Percentiles rank a stretch among this genome's conserved stretches.
Evolutionary conservation across 2,113 vertebrate genomes (phyloP).

Genomic region (Theristicus caerulescens): DNA sequence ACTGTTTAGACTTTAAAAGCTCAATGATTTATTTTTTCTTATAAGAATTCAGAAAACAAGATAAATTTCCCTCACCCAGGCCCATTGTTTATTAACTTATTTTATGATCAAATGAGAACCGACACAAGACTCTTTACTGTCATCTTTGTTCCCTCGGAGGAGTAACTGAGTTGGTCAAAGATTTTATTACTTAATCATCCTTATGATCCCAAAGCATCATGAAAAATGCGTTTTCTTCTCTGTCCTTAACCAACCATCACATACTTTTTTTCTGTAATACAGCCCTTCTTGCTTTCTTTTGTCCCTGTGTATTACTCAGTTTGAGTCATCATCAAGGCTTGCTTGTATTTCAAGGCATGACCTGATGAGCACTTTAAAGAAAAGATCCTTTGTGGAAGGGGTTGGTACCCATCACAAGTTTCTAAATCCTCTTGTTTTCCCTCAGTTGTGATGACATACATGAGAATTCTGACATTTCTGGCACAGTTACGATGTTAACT

Average conservation of each 20-base stretch:
- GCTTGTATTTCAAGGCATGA: neutral
- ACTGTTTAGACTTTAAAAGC: neutral
- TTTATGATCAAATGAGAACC: neutral
- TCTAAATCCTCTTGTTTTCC: neutral
- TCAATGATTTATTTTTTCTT: neutral
- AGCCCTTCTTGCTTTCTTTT: neutral
- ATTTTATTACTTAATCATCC: neutral
- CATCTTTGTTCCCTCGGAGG: neutral
- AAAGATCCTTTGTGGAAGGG: neutral
- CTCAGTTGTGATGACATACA: neutral
- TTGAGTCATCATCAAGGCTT: neutral
- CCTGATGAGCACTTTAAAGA: neutral
- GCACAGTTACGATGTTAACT: neutral
- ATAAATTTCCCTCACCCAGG: neutral
- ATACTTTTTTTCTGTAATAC: neutral
- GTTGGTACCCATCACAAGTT: neutral
- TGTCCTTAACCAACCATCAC: neutral
- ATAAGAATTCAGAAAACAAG: neutral
- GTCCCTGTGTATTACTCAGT: neutral
- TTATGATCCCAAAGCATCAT: neutral
- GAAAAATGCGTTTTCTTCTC: neutral
- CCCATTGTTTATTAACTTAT: neutral
- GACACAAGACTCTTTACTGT: neutral
- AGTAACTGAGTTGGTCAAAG: neutral
- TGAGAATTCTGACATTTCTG: neutral